phyloP scores from a whole-genome alignment of 2,113 vertebrate genomes.

The Ailuropoda melanoleuca region DNA sequence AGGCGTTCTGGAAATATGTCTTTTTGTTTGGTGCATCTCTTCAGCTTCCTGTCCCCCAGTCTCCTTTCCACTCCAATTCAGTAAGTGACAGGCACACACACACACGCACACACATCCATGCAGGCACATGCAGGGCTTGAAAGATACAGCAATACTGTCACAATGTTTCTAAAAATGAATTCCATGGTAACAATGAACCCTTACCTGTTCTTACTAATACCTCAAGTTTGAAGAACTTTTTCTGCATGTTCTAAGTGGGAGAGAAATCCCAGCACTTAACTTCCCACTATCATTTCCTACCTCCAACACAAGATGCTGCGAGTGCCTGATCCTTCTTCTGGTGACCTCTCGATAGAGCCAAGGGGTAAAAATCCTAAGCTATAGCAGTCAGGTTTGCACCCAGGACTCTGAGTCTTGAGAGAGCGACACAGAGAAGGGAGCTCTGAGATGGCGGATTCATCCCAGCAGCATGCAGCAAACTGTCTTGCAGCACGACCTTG shows the following conservation, averaged over 20 bases:
- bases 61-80: not conserved
- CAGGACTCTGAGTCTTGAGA: not conserved
- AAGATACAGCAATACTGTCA: not conserved
- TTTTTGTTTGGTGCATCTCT: not conserved
- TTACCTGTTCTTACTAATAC: not conserved
- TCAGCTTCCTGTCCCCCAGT: not conserved
- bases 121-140: not conserved
- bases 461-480: not conserved
- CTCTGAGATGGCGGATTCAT: not conserved
- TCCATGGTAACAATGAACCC: not conserved
- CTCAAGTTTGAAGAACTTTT: not conserved
- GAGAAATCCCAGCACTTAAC: not conserved
- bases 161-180: not conserved
- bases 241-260: not conserved
- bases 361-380: not conserved
- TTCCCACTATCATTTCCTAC: not conserved
- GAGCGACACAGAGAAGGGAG: not conserved
- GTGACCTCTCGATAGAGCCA: not conserved
- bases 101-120: not conserved
- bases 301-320: not conserved
- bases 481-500: no score
- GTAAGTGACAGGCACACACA: not conserved
- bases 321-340: not conserved
- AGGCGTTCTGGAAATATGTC: not conserved
- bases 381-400: not conserved